A percentile compares a stretch with the other conserved stretches of the same genome.
Evolutionary conservation across 2,888 invertebrate genomes (phyloP).

Genomic region (Geotrupes spiniger): DNA sequence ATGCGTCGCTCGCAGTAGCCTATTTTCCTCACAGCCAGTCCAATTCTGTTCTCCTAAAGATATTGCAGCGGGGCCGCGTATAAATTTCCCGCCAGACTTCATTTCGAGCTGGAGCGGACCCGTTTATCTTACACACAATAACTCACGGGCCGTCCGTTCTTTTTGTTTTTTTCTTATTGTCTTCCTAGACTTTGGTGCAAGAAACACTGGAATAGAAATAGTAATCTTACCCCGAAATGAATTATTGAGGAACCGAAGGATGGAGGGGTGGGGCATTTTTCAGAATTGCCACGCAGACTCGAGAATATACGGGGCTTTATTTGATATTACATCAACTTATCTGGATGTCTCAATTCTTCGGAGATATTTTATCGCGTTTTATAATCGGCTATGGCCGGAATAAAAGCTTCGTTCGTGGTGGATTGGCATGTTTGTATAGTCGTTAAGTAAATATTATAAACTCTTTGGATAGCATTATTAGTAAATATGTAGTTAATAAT

Average conservation of each 20-base stretch:
- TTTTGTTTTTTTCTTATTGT: constrained; percentile 48
- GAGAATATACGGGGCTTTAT: constrained; percentile 13
- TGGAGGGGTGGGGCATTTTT: constrained; percentile 38
- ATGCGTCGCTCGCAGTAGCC: constrained; percentile 50
- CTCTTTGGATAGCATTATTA: no score
- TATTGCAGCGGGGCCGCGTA: constrained; percentile 50
- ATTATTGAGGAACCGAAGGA: constrained; percentile 48
- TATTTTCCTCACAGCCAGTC: constrained; percentile 50
- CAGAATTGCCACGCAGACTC: constrained; percentile 28
- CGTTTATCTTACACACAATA: constrained; percentile 71
- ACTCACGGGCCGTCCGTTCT: constrained; percentile 41
- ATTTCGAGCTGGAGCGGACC: constrained; percentile 69
- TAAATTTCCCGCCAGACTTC: constrained; percentile 62
- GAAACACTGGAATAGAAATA: constrained; percentile 51
- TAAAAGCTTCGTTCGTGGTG: no score
- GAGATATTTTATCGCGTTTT: background rate
- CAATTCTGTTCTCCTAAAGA: constrained; percentile 51
- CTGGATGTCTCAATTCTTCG: constrained; percentile 10
- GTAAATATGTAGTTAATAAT: no score
- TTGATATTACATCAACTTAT: constrained; percentile 1
- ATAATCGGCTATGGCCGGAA: no score
- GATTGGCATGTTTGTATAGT: no score
- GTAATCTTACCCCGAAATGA: constrained; percentile 50
- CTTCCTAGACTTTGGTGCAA: constrained; percentile 49
- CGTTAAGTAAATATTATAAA: no score